These are phyloP conservation scores for Morinoia aosen DNA, from an alignment of 2,888 invertebrate genomes.

Conservation along the genomic window DNA sequence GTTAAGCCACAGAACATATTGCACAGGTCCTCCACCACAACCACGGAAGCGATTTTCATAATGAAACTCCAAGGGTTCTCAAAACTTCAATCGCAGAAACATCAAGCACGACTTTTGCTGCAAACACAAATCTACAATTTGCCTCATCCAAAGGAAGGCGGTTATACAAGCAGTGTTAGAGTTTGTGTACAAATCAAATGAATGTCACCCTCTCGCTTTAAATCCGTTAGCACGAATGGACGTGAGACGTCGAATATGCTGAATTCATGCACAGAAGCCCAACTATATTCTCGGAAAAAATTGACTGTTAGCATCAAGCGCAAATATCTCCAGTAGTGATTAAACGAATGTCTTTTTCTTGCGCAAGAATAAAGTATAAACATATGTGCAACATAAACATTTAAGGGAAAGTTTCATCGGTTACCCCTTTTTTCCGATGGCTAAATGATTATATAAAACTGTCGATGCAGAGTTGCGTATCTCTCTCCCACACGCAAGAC, in stretches of 20 bases:
- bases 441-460: neutral
- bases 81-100: neutral
- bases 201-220: too few species aligned
- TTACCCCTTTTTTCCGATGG: neutral
- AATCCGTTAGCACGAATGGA: too few species aligned
- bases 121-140: too few species aligned
- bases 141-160: neutral
- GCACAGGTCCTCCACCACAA: slow-evolving; percentile 7
- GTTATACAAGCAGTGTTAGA: neutral
- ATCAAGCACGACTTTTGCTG: neutral
- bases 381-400: neutral
- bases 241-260: neutral
- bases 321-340: neutral
- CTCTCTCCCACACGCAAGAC: neutral
- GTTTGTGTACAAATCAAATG: neutral
- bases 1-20: slow-evolving; percentile 32
- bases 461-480: neutral
- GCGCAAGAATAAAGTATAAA: neutral
- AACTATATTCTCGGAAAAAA: neutral
- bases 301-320: too few species aligned
- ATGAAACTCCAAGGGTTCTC: neutral
- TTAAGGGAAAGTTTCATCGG: neutral
- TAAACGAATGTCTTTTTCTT: neutral
- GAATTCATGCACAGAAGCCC: neutral
- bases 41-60: neutral